Evolutionary conservation across 2,113 vertebrate genomes (phyloP), one percentile per base, ranked within the genome.

Genomic region (Leptosomus discolor): DNA sequence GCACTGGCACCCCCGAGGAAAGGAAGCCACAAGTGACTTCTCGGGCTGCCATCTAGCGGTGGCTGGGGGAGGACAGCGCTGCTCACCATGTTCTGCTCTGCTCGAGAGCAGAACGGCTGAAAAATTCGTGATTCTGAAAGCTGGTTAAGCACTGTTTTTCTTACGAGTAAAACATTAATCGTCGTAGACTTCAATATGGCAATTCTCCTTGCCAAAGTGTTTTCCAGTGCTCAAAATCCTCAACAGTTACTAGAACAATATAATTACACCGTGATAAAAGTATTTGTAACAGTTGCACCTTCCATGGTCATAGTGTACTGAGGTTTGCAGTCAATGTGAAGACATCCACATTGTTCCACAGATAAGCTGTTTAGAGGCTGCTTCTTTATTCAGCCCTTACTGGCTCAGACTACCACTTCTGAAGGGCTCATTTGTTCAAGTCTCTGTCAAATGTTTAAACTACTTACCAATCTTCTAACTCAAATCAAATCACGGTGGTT

Each of bases 181-280:
- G 12, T 0, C 34, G 9, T 0, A n/a, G 29, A 8, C 27, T 30
- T 73, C 65, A 12, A 1, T 12, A 4, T 0, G 41, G 18, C 4
- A 8, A 29, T 32, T 27, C 30, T 8, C 48, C 11, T 2, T 19
- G 43, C 41, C 36, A 5, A 46, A 39, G 14, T 54, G 17, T 29
- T 21, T 43, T 10, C 45, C 70, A 45, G 43, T 7, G 34, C 70
- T 85, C 51, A n/a, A 18, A 87, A 39, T 0, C 8, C 34, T 19
- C 71, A 73, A 4, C 17, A 21, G 22, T 30, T 32, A 26, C 27
- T 7, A 32, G 12, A 30, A 19, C 39, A 57, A 19, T 9, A 1
- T 3, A n/a, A 54, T 43, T 39, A 17, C n/a, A 5, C 10, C 2
- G 32, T 15, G 36, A 29, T n/a, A 15, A 11, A 51, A 46, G 41